Percentiles rank a stretch among this genome's conserved stretches.
phyloP scores from a whole-genome alignment of 1,140 invertebrate species.

The Listronotus oregonensis region DNA sequence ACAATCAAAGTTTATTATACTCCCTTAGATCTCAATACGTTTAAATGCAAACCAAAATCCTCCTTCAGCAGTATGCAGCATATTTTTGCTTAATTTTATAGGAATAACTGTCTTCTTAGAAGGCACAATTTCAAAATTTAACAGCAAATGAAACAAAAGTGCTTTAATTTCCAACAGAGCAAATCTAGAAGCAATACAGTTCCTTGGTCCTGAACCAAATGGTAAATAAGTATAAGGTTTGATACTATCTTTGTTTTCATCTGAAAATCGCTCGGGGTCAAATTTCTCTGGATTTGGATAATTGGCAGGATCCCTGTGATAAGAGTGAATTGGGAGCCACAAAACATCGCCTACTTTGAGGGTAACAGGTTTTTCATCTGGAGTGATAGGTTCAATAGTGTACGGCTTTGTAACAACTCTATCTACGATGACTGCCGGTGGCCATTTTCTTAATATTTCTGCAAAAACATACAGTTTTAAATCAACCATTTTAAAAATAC shows the following conservation, averaged over 20 bases:
- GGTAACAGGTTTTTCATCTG: constrained; percentile 18
- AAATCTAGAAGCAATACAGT: constrained; percentile 48
- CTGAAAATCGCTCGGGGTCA: constrained; percentile 57
- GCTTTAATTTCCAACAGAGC: constrained; percentile 37
- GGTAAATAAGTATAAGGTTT: constrained; percentile 58
- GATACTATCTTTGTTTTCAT: constrained; percentile 52
- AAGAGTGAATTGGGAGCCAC: constrained; percentile 59
- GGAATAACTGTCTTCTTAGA: constrained; percentile 45
- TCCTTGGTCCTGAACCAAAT: constrained; percentile 62
- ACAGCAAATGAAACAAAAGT: constrained; percentile 47
- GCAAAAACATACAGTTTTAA: too few species aligned
- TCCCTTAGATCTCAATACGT: too few species aligned
- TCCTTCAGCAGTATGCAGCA: too few species aligned
- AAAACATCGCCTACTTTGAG: constrained; percentile 18
- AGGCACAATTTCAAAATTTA: constrained; percentile 40
- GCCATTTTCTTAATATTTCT: too few species aligned
- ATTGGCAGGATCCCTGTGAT: constrained; percentile 59
- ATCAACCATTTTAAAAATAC: too few species aligned
- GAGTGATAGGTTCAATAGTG: constrained; percentile 48
- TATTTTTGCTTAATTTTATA: constrained; percentile 35
- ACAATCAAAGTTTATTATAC: too few species aligned
- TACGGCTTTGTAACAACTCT: constrained; percentile 37
- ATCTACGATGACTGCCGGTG: too few species aligned
- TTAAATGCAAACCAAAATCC: too few species aligned
- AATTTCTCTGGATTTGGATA: constrained; percentile 59